phyloP scores from a whole-genome alignment of 2,113 vertebrate species.

The Turdus rufiventris region DNA sequence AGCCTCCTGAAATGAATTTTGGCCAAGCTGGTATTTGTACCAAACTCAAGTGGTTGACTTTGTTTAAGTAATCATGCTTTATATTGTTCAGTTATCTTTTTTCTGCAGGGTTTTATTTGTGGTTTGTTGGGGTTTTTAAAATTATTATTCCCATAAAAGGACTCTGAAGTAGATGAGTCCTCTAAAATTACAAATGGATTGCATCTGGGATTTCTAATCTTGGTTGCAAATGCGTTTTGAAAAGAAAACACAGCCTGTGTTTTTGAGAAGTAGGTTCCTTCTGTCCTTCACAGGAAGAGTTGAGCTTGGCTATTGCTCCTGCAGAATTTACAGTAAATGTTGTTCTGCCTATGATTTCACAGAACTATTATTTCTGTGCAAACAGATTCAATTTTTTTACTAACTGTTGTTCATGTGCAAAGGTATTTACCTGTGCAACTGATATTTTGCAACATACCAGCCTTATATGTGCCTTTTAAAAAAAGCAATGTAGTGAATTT shows the following conservation, averaged over 20 bases:
- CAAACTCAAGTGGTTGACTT: neutral
- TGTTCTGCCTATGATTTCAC: neutral
- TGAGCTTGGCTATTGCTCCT: neutral
- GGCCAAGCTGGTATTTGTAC: neutral
- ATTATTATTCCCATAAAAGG: neutral
- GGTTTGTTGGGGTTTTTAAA: neutral
- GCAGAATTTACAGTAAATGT: neutral
- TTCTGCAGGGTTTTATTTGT: neutral
- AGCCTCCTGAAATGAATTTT: neutral
- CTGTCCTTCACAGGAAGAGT: neutral
- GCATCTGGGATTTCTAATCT: neutral
- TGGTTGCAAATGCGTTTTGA: neutral
- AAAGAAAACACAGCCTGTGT: neutral
- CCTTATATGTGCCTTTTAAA: neutral
- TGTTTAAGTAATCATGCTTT: neutral
- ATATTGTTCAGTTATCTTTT: neutral
- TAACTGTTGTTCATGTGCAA: neutral
- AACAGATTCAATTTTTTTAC: neutral
- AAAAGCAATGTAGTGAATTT: neutral
- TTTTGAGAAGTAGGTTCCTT: neutral
- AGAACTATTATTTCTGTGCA: neutral
- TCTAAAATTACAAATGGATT: neutral
- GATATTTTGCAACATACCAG: neutral
- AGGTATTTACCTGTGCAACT: neutral
- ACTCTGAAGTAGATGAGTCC: neutral